Evolutionary conservation across 2,888 invertebrate species (phyloP), one percentile per base, ranked within the genome.

Genomic region (Nemoura dubitans): DNA sequence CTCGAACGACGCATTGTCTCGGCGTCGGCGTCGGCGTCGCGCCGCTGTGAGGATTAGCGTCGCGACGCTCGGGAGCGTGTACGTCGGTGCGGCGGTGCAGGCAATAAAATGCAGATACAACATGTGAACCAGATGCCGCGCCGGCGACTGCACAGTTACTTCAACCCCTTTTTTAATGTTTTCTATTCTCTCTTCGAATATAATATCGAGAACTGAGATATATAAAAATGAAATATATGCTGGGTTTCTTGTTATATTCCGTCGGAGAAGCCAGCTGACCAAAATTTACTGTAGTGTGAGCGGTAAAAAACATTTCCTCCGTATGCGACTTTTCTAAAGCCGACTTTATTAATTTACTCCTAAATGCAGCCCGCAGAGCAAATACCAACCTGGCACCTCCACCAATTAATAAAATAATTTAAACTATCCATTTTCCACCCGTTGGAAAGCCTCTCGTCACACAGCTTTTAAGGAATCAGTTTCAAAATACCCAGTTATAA

Each of bases 21-120:
- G 14, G 59, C 21, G 59, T 59, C 59, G 59, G 59, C 59, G 59
- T n/a, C 21, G 14, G 59, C 21, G 59, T 59, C 59, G 59, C n/a
- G n/a, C n/a, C n/a, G n/a, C n/a, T n/a, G n/a, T n/a, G n/a, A n/a
- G n/a, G n/a, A n/a, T n/a, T n/a, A n/a, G 59, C 59, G 59, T 59
- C 59, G 59, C 59, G 59, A 59, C 59, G 59, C 21, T 21, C 6
- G 6, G 14, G 59, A 14, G 59, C 21, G 59, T 21, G 59, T 59
- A 2, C 2, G 59, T 59, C 14, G 59, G 59, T 21, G 21, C 42
- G 42, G 6, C 7, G 42, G 10, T 26, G 83, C 26, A 26, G 83
- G 83, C 83, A 42, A 83, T 83, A 83, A 83, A 83, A 83, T 83
- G 83, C 83, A 83, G 83, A 83, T 30, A 83, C 83, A 83, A 83